Conservation (phyloP, 1,140 invertebrate genomes). For the Anadara kagoshimensis region DNA sequence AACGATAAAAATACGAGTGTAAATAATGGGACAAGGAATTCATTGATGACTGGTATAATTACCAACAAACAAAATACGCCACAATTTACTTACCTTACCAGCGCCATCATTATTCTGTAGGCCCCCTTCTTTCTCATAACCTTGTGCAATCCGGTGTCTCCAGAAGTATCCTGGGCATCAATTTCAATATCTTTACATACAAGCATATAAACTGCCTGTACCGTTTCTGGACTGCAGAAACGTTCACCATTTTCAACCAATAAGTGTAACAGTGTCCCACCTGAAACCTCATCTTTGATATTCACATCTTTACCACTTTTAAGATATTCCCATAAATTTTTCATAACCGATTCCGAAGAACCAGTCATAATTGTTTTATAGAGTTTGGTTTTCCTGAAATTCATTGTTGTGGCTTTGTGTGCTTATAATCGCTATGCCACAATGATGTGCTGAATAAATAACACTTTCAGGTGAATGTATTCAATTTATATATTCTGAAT, state of each 20-base stretch:
- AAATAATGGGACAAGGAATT: no score
- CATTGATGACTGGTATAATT: no score
- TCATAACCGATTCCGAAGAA: slow-evolving; percentile 51
- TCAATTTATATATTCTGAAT: no score
- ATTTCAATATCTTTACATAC: slow-evolving; percentile 63
- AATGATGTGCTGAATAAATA: no score
- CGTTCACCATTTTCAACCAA: slow-evolving; percentile 54
- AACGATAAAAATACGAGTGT: no score
- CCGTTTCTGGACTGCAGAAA: slow-evolving; percentile 58
- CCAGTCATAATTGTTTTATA: slow-evolving; percentile 56
- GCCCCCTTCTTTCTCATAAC: slow-evolving; percentile 60
- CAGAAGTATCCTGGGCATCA: slow-evolving; percentile 58
- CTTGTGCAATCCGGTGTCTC: slow-evolving; percentile 60
- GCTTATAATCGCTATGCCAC: no score
- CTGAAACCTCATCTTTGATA: slow-evolving; percentile 51
- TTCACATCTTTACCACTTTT: slow-evolving; percentile 62
- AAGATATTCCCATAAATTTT: slow-evolving; percentile 55
- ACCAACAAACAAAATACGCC: no score
- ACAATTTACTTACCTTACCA: slow-evolving; percentile 61
- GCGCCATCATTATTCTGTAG: slow-evolving; percentile 60
- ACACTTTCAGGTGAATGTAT: no score
- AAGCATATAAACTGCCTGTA: slow-evolving; percentile 61
- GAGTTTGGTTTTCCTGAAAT: slow-evolving; percentile 56
- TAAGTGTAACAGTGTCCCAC: slow-evolving; percentile 61
- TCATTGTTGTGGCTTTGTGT: slow-evolving; percentile 31